Evolutionary conservation across 2,888 invertebrate genomes (phyloP).

Genomic region (Stenolophus ochropezus): DNA sequence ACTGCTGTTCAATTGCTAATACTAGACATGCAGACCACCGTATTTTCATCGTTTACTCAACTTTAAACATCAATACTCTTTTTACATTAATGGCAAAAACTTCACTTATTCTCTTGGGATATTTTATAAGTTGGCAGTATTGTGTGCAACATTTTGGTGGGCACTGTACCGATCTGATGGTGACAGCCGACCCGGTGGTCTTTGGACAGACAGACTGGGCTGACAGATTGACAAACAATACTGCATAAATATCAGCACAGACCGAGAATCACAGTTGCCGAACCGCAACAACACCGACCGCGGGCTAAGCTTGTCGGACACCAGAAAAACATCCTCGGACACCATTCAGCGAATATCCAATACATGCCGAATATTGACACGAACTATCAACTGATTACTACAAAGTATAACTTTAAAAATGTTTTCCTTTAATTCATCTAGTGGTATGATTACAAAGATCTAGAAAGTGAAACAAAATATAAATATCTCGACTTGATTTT

Average conservation of each 20-base stretch:
- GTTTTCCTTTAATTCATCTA: too few relatives aligned
- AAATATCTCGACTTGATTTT: too few relatives aligned
- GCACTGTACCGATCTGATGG: slow-evolving; percentile 40
- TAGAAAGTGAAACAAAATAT: too few relatives aligned
- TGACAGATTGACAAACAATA: slow-evolving; percentile 60
- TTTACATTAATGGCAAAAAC: not conserved
- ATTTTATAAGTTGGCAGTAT: not conserved
- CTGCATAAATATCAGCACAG: slow-evolving; percentile 52
- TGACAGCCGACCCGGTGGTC: slow-evolving; percentile 58
- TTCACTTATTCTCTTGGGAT: not conserved
- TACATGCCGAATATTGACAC: too few relatives aligned
- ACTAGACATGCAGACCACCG: not conserved
- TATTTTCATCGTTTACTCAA: not conserved
- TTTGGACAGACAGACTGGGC: slow-evolving; percentile 50
- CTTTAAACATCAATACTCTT: slow-evolving; percentile 7
- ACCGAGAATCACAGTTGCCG: slow-evolving; percentile 3
- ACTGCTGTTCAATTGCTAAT: slow-evolving; percentile 36
- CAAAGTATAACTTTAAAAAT: too few relatives aligned
- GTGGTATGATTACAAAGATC: too few relatives aligned
- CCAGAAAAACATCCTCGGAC: not conserved
- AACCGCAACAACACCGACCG: not conserved
- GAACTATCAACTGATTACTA: too few relatives aligned
- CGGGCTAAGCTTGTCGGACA: too few relatives aligned
- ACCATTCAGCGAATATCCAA: not conserved
- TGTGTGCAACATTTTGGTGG: not conserved